Base-by-base conservation (phyloP, 1,140 invertebrate species). In the Heliconius hermathena region DNA sequence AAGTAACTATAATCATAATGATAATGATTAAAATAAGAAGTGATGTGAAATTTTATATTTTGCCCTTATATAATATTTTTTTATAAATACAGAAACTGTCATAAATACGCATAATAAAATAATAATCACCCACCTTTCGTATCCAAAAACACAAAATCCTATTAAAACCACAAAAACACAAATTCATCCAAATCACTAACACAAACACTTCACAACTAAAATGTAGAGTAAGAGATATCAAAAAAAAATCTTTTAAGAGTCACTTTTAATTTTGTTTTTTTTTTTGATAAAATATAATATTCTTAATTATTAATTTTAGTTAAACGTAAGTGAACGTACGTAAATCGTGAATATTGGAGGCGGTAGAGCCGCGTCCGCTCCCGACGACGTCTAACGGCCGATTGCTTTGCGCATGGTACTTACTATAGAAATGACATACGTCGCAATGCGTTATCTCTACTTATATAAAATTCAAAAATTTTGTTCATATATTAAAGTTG, bases 381-480 rank as follows among this genome's bases (percentile, higher is more conserved):
- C 60, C 52, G 8, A 26, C 77, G 70, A 72, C 79, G 75, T 52
- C 81, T 77, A 60, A 54, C 41, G 71, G 79, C 83, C 87, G 90
- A 89, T 86, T 93, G 90, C 87, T 91, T 86, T 93, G 91, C 91
- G 91, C 91, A 92, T 91, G 90, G 86, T 82, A 79, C 74, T 66
- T 77, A 74, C 49, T 79, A 83, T 85, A 72, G 76, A 90, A 90
- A 91, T 83, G 88, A 81, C 90, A 83, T 93, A 93, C 86, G 90
- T 91, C 91, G 91, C 91, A 93, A 81, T 93, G 91, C 91, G 91
- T 92, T 93, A 80, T 83, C 81, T 81, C 54, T 77, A 57, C 72
- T 82, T 79, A 77, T 78, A 73, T 73, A 82, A 82, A 80, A 76
- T 81, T 81, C 73, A 77, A 82, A 46, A 83, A 84, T 52, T 77